Conservation (phyloP, 1,140 invertebrate species). For the Halyomorpha halys region DNA sequence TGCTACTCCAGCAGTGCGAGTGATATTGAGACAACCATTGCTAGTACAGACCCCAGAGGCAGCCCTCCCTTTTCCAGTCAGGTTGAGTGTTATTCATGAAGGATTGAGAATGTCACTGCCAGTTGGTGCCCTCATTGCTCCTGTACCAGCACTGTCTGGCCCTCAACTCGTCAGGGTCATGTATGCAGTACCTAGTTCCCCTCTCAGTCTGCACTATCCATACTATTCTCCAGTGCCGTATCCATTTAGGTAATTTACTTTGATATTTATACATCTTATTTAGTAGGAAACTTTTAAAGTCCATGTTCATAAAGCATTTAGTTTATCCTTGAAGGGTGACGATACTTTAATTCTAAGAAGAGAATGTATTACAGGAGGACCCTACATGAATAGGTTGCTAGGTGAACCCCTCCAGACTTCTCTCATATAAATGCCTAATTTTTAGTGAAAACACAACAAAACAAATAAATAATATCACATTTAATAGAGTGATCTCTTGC, state of each 20-base stretch:
- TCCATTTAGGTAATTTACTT: conserved; percentile 25
- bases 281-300: too few species aligned
- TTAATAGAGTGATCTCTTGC: too few species aligned
- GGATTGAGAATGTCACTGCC: conserved; percentile 32
- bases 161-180: conserved; percentile 30
- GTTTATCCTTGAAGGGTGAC: too few species aligned
- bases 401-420: too few species aligned
- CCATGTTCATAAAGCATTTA: too few species aligned
- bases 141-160: conserved; percentile 28
- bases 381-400: too few species aligned
- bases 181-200: conserved; percentile 32
- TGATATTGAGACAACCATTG: conserved; percentile 31
- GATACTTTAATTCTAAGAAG: too few species aligned
- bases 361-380: too few species aligned
- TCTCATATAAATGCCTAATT: too few species aligned
- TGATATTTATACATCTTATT: not conserved
- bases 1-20: conserved; percentile 32
- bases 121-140: conserved; percentile 33
- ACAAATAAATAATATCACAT: too few species aligned
- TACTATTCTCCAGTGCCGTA: conserved; percentile 24
- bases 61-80: conserved; percentile 30
- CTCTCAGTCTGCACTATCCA: conserved; percentile 28
- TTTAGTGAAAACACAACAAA: too few species aligned
- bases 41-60: conserved; percentile 29
- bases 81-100: conserved; percentile 31